These are phyloP conservation scores for Thymelicus sylvestris DNA, from an alignment of 2,888 invertebrate genomes.

Conservation along the genomic window DNA sequence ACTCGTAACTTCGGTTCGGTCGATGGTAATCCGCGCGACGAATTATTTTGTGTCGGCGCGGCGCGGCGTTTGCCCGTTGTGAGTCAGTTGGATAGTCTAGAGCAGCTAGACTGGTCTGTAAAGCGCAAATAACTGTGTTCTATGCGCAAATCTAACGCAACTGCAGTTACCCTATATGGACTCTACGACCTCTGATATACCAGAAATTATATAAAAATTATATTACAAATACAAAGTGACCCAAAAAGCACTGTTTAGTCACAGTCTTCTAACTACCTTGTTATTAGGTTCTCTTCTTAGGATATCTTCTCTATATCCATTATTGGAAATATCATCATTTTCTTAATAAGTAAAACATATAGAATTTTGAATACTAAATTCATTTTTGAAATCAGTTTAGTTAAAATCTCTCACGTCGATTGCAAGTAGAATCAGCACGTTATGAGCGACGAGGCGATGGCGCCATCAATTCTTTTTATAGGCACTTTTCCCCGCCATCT, in stretches of 20 bases:
- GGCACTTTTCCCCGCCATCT: constrained; percentile 73
- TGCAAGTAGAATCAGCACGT: constrained; percentile 47
- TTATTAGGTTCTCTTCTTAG: background rate
- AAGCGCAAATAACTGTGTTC: background rate
- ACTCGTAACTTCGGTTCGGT: constrained; percentile 22
- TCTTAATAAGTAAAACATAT: background rate
- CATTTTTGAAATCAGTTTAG: constrained; percentile 7
- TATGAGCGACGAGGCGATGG: constrained; percentile 55
- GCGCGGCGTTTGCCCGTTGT: background rate
- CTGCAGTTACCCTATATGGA: too few species aligned
- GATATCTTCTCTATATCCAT: too few species aligned
- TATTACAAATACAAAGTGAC: too few species aligned
- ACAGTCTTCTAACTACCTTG: background rate
- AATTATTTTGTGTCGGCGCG: constrained; percentile 18
- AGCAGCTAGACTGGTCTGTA: background rate
- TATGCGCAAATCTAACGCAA: background rate
- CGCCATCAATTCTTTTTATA: constrained; percentile 80
- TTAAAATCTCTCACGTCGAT: constrained; percentile 14
- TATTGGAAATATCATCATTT: too few species aligned
- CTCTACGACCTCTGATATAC: too few species aligned
- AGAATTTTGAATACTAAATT: background rate
- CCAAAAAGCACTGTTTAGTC: too few species aligned
- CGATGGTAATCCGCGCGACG: constrained; percentile 20
- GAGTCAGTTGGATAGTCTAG: background rate
- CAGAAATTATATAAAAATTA: too few species aligned